Base-by-base conservation (phyloP, 2,797 vertebrate species). In the Hydrophis major region DNA sequence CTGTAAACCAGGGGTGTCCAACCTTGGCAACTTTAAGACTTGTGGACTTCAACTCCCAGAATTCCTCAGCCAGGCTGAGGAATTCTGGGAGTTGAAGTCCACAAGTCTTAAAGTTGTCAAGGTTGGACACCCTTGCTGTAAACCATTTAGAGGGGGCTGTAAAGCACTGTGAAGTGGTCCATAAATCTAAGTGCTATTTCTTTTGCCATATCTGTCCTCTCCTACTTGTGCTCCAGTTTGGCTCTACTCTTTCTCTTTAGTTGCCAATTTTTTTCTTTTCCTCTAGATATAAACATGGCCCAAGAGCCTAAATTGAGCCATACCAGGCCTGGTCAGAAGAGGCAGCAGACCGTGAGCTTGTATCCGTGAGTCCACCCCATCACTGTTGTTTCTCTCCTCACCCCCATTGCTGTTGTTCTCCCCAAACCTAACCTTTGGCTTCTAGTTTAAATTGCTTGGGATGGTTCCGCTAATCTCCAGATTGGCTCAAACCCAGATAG, bases 341-440 rank as follows among this genome's bases (percentile, higher is more conserved):
- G 93, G 60, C 95, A 92, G 10, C 92, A 89, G 47, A 87, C 87
- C 14, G 32, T 55, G n/a, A 56, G 89, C 22, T 2, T 94, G 20
- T 95, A 94, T 91, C 32, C 94, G 96, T 97, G 92, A 97, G 96
- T 96, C 55, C 63, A 25, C 6, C 20, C 27, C 32, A 25, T 20
- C 50, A 2, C 3, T 12, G 20, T 47, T 10, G 1, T 83, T 47
- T 74, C 50, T 74, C 50, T 74, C 32, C 0, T n/a, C 5, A 1
- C 18, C 18, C 37, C 3, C 3, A 47, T 47, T 47, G 10, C 4
- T 22, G 3, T 32, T 47, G 10, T 47, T 83, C 18, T 47, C 20
- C 37, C 74, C 74, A 83, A 83, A 42, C 0, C 37, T 83, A 83
- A 83, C 4, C 74, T 10, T 47, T 83, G 37, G 4, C 47, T 83